Base-by-base conservation (phyloP, 2,797 vertebrate genomes). In the Smutsia gigantea region DNA sequence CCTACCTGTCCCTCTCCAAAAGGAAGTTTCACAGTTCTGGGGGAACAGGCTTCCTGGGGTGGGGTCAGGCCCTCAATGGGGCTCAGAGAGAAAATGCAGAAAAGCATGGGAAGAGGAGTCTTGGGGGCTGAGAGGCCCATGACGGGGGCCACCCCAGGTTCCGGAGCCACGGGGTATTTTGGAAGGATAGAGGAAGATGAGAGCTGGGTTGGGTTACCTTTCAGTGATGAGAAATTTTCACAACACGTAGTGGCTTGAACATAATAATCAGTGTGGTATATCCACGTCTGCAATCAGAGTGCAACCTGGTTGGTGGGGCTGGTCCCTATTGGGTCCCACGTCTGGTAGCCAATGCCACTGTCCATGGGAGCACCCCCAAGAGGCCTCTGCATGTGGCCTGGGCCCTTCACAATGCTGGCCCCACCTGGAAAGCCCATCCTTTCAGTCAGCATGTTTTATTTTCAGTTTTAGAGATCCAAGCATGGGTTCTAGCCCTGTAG, bases 141-240 rank as follows among this genome's bases (percentile, higher is more conserved):
- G 15, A 11, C 14, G 0, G 42, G 82, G 77, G 55, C 59, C 89
- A 29, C 17, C 37, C 85, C 25, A 12, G 34, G 3, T 37, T 61
- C 63, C 64, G 39, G 64, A 74, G 13, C 49, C 17, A 19, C 18
- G 14, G 23, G 1, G 77, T 57, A 27, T 84, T 78, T 83, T 9
- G 42, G 29, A 66, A 95, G n/a, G 37, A 57, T 17, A 91, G 21
- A 91, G 31, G 46, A 61, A 42, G 42, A 63, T 19, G 9, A 49
- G 39, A 13, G 49, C 17, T 87, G 87, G 49, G 68, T 71, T 74
- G 37, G 46, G 81, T 90, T 93, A 83, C 51, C 85, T 93, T 29
- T 77, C 23, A 39, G 90, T 82, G 69, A 93, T 64, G 57, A 96
- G 89, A 59, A 74, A 88, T 88, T 75, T 85, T 69, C 77, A 77